phyloP scores from a whole-genome alignment of 2,888 invertebrate genomes.

The Lydus trimaculatus region DNA sequence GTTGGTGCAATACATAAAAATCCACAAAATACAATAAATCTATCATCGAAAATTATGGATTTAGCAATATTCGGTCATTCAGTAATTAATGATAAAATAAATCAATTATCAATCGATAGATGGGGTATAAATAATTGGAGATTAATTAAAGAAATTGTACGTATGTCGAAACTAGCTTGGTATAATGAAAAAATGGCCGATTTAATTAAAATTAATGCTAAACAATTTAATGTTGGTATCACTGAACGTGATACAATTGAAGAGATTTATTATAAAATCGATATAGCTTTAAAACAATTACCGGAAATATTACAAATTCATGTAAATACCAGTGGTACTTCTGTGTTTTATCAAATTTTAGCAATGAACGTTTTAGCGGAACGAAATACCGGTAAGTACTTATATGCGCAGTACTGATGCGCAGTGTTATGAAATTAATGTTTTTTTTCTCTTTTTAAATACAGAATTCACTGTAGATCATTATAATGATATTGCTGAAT shows the following conservation, averaged over 20 bases:
- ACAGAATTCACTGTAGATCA: constrained; percentile 65
- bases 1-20: constrained; percentile 56
- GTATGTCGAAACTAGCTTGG: constrained; percentile 41
- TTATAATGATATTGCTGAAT: constrained; percentile 71
- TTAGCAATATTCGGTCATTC: constrained; percentile 69
- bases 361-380: constrained; percentile 65
- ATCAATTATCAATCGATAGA: constrained; percentile 61
- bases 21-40: constrained; percentile 59
- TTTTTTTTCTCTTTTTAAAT: too few relatives aligned
- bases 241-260: constrained; percentile 42
- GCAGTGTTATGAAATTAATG: neutral
- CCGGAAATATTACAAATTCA: constrained; percentile 58
- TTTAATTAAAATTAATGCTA: constrained; percentile 24
- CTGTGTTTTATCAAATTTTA: constrained; percentile 65
- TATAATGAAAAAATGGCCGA: constrained; percentile 19
- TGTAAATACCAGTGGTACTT: constrained; percentile 60
- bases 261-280: constrained; percentile 57
- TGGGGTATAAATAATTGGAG: constrained; percentile 53
- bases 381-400: constrained; percentile 58
- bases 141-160: constrained; percentile 37
- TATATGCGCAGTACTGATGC: neutral
- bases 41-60: constrained; percentile 65
- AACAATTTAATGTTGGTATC: constrained; percentile 54
- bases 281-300: constrained; percentile 43
- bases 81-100: constrained; percentile 65